Base-by-base conservation (phyloP, 23 tunicate genomes). In the Phallusia fumigata region DNA sequence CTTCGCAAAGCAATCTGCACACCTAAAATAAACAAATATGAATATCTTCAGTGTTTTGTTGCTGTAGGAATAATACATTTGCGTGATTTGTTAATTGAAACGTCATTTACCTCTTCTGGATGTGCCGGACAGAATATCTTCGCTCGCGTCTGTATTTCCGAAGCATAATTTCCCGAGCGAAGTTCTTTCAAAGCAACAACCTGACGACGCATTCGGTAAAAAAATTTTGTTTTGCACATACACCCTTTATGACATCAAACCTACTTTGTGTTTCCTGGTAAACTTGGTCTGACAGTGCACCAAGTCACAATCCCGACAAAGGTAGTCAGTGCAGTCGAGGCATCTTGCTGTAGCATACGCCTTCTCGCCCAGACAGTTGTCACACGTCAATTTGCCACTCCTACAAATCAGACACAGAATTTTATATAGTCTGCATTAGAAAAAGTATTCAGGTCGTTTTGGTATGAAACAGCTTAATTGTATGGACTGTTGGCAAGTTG, bases 271-370 rank as follows among this genome's bases (percentile, higher is more conserved):
- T 40, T 85, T 85, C 40, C 64, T 79, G 26, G 89, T 85, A 32
- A 85, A 79, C 69, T 85, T 85, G 65, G 89, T 85, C 36, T 85
- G 89, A 53, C 89, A 85, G 36, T 85, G 89, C 26, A 78, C 76
- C 8, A 85, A 83, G n/a, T 85, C 52, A 72, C 89, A 85, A 79
- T 85, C 83, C 19, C 83, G 73, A 79, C 89, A 85, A 21, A 85
- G 64, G 15, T 69, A 85, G 72, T 85, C 89, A 18, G 83, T 76
- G 33, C 89, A 85, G 72, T 85, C 89, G 11, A 85, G 72, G 32
- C 89, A 85, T 33, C 89, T 32, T 30, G 81, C 32, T 26, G 65
- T 74, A 16, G 89, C 89, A 28, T 69, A 22, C 26, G 34, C 65
- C 6, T 65, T 65, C 31, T 85, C 83, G 10, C 31, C 83, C 36